Base-by-base conservation (phyloP, 2,888 invertebrate genomes). In the Linyphia triangularis region DNA sequence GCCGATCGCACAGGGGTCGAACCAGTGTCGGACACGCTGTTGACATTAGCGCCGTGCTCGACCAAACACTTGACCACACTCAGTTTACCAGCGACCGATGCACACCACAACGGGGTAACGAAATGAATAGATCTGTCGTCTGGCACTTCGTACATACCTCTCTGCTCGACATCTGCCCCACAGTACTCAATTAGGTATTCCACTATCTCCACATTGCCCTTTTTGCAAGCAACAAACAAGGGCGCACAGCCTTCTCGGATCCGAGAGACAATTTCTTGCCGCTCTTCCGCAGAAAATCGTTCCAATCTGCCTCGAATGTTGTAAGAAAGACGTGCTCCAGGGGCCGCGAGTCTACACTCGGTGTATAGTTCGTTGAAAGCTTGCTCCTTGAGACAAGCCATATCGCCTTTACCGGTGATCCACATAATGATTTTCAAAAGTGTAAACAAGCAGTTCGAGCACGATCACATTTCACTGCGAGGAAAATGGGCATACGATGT, bases 71-170 rank as follows among this genome's bases (percentile, higher is more conserved):
- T 95, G 75, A 98, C 95, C 90, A 96, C 96, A 61, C 94, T 94
- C 16, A 97, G 92, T 91, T 96, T 95, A 16, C 97, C 97, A 6
- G 96, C 95, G 0, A 98, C 98, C 3, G 97, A 96, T 1, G 98
- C 97, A 93, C 96, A 96, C 98, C 98, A 98, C 88, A 98, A 93
- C 33, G 98, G 97, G 16, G 97, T 97, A 2, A 97, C 97, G 91
- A 94, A 94, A 93, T 97, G 97, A 37, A 95, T 95, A 40, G 95
- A 95, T 91, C 95, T 95, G 92, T 97, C 97, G 92, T 96, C 96
- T 10, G 96, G 95, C 69, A 96, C 96, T 94, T 97, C 96, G 93
- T 96, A 97, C 89, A 95, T 94, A 57, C 98, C 97, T 91, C 92
- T 91, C 93, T 97, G 97, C 93, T 98, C 98, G 22, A 97, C 94